Percentiles rank a stretch among this genome's conserved stretches.
These are phyloP conservation scores for Lates japonicus DNA, from an alignment of 2,797 vertebrate species.

Conservation along the genomic window DNA sequence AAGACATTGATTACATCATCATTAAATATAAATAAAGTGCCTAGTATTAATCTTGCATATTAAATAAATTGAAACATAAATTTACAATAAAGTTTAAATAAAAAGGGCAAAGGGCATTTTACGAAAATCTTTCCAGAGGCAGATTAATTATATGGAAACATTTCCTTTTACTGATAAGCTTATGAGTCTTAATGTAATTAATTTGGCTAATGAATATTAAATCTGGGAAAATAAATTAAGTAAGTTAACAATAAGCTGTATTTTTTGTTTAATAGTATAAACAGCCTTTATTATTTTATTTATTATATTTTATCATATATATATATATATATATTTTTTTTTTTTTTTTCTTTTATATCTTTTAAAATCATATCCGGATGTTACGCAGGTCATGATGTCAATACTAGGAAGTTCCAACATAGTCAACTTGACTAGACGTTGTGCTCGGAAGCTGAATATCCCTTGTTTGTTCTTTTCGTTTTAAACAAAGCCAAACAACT, in stretches of 20 bases:
- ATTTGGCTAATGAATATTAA: neutral
- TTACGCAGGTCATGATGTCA: slow-evolving; percentile 41
- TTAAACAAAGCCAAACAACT: neutral
- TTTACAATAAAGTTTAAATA: neutral
- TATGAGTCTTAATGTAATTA: neutral
- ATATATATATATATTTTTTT: neutral
- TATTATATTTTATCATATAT: neutral
- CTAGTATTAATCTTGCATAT: neutral
- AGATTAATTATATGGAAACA: neutral
- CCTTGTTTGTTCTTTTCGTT: neutral
- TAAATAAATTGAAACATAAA: neutral
- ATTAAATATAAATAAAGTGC: neutral
- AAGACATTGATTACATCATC: neutral
- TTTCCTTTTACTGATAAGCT: neutral
- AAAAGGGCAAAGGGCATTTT: neutral
- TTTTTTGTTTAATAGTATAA: too few relatives aligned
- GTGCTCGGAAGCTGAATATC: neutral
- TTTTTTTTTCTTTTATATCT: neutral
- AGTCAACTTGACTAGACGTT: slow-evolving; percentile 20
- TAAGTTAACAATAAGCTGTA: too few relatives aligned
- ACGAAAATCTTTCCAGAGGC: neutral
- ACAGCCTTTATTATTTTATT: too few relatives aligned
- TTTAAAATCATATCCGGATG: slow-evolving; percentile 43
- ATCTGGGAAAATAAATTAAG: neutral
- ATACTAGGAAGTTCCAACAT: slow-evolving; percentile 66